phyloP scores from a whole-genome alignment of 1,140 invertebrate genomes.

The Cyclina sinensis region DNA sequence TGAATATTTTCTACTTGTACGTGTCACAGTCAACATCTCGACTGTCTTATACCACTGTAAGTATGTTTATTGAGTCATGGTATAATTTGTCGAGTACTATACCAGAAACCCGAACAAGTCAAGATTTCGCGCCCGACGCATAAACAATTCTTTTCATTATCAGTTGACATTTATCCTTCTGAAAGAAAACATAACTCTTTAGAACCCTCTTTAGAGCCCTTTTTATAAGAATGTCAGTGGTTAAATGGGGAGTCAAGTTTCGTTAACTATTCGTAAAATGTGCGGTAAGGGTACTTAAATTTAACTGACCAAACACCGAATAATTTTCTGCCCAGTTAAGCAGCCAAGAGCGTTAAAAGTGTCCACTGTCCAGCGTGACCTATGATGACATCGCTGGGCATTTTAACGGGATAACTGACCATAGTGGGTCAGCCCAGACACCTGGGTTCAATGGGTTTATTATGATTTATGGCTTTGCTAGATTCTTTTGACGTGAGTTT shows the following conservation, averaged over 20 bases:
- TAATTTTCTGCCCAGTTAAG: conserved; percentile 28
- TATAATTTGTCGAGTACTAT: not conserved
- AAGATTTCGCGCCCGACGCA: not conserved
- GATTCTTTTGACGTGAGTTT: conserved; percentile 27
- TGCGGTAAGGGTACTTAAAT: not conserved
- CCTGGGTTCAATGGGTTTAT: not conserved
- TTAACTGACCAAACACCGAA: not conserved
- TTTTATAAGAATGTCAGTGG: not conserved
- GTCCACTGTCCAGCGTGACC: not conserved
- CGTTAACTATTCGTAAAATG: conserved; percentile 13
- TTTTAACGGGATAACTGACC: not conserved
- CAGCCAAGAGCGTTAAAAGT: not conserved
- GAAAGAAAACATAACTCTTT: not conserved
- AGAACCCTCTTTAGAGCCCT: not conserved
- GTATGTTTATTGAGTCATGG: not conserved
- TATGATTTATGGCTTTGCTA: not conserved
- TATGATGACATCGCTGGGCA: conserved; percentile 4
- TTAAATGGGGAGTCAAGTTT: not conserved
- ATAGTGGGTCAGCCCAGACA: not conserved
- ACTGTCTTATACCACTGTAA: not conserved
- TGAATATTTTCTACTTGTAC: not conserved
- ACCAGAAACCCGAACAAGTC: not conserved
- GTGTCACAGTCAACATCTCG: not conserved
- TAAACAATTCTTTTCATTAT: conserved; percentile 14
- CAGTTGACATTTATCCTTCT: conserved; percentile 33